phyloP scores from a whole-genome alignment of 2,113 vertebrate genomes.

The Thymallus thymallus region DNA sequence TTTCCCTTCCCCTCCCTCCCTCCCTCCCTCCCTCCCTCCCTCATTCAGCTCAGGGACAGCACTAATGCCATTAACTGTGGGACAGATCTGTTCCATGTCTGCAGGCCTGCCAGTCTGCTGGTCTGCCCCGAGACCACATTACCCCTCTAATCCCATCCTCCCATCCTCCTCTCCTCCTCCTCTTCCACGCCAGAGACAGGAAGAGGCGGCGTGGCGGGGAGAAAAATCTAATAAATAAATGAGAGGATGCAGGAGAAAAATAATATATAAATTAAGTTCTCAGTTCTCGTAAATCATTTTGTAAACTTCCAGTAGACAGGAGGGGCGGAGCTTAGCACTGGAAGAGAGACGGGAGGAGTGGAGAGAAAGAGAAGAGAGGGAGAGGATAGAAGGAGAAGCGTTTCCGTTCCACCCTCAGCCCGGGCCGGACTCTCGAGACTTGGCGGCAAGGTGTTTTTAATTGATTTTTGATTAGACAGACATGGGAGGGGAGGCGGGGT shows the following conservation, averaged over 20 bases:
- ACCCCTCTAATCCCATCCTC: constrained; percentile 78
- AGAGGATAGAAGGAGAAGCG: constrained; percentile 57
- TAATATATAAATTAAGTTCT: constrained; percentile 84
- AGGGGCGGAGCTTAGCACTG: constrained; percentile 73
- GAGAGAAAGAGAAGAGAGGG: constrained; percentile 8
- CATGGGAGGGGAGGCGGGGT: constrained; percentile 41
- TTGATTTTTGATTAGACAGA: constrained; percentile 84
- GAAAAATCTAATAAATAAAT: constrained; percentile 84
- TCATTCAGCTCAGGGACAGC: constrained; percentile 69
- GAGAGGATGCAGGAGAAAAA: constrained; percentile 80
- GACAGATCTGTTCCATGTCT: constrained; percentile 82
- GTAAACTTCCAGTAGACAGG: constrained; percentile 83
- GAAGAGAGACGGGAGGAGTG: constrained; percentile 42
- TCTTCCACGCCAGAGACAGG: constrained; percentile 78
- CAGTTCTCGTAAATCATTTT: constrained; percentile 85
- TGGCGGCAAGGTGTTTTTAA: constrained; percentile 82
- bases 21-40: no score
- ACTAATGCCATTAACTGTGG: constrained; percentile 83
- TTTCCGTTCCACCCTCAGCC: constrained; percentile 74
- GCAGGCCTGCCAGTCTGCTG: constrained; percentile 77
- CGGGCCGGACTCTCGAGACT: constrained; percentile 72
- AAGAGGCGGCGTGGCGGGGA: constrained; percentile 73
- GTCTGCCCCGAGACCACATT: constrained; percentile 78
- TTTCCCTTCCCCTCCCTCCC: no score
- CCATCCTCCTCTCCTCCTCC: constrained; percentile 46